A percentile compares a stretch with the other conserved stretches of the same genome.
phyloP scores from a whole-genome alignment of 2,113 vertebrate species.

The Cardinalis cardinalis region DNA sequence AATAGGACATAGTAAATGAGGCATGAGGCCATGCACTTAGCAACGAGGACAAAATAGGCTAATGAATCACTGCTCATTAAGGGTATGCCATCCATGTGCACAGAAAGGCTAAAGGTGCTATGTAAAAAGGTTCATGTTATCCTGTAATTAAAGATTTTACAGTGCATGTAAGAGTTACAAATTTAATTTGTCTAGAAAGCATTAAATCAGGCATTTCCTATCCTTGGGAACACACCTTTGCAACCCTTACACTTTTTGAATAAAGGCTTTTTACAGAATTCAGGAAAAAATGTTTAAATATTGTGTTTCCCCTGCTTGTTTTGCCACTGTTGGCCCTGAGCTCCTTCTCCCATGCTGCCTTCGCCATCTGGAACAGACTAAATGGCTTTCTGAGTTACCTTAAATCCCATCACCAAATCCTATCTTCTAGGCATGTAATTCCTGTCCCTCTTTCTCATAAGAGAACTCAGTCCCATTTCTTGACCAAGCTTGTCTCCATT shows the following conservation, averaged over 20 bases:
- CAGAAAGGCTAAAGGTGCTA: neutral
- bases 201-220: neutral
- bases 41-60: neutral
- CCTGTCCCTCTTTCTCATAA: neutral
- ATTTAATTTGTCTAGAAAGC: neutral
- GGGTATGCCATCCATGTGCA: neutral
- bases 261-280: neutral
- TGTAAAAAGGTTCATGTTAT: neutral
- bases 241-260: neutral
- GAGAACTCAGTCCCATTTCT: neutral
- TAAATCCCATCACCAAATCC: neutral
- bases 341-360: neutral
- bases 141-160: slow-evolving; percentile 18
- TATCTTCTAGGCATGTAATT: neutral
- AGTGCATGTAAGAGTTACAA: neutral
- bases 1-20: slow-evolving; percentile 6
- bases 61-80: neutral
- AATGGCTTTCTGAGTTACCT: neutral
- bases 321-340: neutral
- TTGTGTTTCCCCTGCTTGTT: neutral
- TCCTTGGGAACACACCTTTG: neutral
- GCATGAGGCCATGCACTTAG: neutral
- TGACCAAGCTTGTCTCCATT: neutral
- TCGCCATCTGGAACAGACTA: neutral
- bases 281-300: neutral